Evolutionary conservation across 2,113 vertebrate genomes (phyloP).

Genomic region (Tachysurus vachellii): DNA sequence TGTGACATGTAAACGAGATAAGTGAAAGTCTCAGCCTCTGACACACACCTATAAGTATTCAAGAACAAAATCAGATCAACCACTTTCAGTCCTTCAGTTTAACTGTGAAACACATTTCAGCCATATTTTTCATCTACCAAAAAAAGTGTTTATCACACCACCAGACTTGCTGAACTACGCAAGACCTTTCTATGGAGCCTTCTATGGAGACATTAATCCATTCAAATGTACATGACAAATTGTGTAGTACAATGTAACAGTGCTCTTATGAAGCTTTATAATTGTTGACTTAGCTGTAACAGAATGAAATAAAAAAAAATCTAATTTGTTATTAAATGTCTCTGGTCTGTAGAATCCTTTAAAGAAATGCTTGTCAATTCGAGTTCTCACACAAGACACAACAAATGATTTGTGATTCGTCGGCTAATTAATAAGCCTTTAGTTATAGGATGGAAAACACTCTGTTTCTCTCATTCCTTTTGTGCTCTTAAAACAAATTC

Average conservation of each 20-base stretch:
- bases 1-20: constrained; percentile 44
- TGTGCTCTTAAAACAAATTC: not conserved
- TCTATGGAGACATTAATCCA: not conserved
- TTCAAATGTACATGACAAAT: not conserved
- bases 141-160: not conserved
- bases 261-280: not conserved
- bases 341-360: not conserved
- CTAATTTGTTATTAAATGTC: not conserved
- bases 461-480: not conserved
- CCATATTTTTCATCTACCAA: not conserved
- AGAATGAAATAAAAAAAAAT: not conserved
- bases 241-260: not conserved
- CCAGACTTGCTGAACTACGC: not conserved
- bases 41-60: not conserved
- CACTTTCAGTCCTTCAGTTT: not conserved
- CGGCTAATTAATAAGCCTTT: not conserved
- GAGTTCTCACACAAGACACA: not conserved
- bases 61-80: not conserved
- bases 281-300: not conserved
- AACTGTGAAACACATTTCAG: not conserved
- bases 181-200: not conserved
- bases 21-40: constrained; percentile 6
- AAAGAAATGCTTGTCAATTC: not conserved
- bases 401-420: not conserved
- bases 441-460: not conserved